Evolutionary conservation across 2,797 vertebrate genomes (phyloP).

Genomic region (Poeciliopsis infans): DNA sequence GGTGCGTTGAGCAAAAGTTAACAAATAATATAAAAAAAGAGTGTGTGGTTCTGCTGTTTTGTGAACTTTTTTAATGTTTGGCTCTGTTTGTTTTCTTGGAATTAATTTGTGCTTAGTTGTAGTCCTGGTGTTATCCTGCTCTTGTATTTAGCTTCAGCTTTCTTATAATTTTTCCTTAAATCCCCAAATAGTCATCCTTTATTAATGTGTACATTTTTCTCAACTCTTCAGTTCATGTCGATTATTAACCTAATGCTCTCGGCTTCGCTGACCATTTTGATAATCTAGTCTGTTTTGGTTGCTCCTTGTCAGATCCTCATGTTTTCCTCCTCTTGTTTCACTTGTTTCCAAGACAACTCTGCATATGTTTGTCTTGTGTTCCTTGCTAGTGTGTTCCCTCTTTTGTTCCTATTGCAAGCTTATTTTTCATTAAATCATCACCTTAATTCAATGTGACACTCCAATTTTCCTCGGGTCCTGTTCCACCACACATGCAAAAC

Average conservation of each 20-base stretch:
- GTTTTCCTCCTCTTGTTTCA: not conserved
- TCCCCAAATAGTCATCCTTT: not conserved
- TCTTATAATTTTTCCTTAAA: not conserved
- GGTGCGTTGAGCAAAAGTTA: not conserved
- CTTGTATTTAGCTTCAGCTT: not conserved
- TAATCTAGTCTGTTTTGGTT: not conserved
- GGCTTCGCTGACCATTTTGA: not conserved
- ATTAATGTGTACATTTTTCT: not conserved
- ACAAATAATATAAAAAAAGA: not conserved
- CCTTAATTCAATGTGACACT: not conserved
- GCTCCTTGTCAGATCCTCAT: not conserved
- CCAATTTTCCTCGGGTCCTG: not conserved
- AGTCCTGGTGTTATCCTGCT: not conserved
- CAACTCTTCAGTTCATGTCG: not conserved
- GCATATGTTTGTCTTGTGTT: not conserved
- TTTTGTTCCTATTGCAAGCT: not conserved
- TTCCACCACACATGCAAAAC: not conserved
- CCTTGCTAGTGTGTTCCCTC: not conserved
- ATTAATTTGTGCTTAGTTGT: too few species aligned
- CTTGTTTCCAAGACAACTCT: not conserved
- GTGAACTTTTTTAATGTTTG: not conserved
- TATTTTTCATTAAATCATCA: conserved; percentile 1
- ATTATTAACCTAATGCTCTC: not conserved
- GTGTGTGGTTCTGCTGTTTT: not conserved
- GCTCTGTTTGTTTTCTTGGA: not conserved